Evolutionary conservation across 2,888 invertebrate genomes (phyloP).

Genomic region (Tipula unca): DNA sequence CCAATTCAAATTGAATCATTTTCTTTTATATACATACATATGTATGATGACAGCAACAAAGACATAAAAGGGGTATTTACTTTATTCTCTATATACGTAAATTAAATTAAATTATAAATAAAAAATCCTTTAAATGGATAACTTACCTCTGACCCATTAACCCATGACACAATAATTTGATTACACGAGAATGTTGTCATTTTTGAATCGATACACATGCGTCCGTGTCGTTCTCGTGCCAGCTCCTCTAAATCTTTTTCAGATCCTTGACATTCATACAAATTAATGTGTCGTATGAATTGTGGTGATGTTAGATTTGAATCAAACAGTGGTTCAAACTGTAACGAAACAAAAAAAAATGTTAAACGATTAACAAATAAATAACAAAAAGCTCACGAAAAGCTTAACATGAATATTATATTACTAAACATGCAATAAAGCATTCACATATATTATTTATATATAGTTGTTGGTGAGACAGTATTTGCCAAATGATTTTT

Average conservation of each 20-base stretch:
- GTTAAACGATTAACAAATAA: conserved; percentile 8
- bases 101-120: not conserved
- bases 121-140: too few species aligned
- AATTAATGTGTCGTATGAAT: conserved; percentile 51
- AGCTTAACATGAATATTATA: conserved; percentile 17
- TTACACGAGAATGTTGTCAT: conserved; percentile 47
- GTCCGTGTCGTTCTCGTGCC: conserved; percentile 41
- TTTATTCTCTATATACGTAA: not conserved
- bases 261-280: conserved; percentile 54
- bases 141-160: conserved; percentile 48
- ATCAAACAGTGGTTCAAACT: conserved; percentile 25
- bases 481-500: too few species aligned
- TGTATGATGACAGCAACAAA: not conserved
- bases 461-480: not conserved
- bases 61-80: not conserved
- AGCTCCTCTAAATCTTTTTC: conserved; percentile 42
- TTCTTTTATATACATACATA: not conserved
- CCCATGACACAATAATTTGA: conserved; percentile 53
- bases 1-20: not conserved
- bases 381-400: not conserved
- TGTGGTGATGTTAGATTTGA: conserved; percentile 35
- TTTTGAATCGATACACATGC: conserved; percentile 45
- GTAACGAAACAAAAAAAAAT: not conserved
- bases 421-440: not conserved
- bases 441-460: not conserved